phyloP scores from a whole-genome alignment of 2,888 invertebrate species.

The Diarsia mendica region DNA sequence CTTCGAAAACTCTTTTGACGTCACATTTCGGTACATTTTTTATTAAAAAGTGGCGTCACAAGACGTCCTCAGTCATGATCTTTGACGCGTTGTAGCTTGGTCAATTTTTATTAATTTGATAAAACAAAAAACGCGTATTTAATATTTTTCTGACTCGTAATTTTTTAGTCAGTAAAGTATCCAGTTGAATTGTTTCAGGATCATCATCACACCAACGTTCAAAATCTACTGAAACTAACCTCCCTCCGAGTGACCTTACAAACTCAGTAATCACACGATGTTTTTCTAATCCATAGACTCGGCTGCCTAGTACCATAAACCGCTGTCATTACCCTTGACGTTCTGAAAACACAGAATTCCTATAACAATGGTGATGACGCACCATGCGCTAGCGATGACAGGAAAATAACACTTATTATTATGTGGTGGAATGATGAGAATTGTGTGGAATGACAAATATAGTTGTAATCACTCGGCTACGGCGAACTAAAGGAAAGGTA shows the following conservation, averaged over 20 bases:
- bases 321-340: conserved; percentile 61
- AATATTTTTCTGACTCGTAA: no score
- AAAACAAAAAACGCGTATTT: no score
- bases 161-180: no score
- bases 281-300: conserved; percentile 33
- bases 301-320: conserved; percentile 42
- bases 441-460: conserved; percentile 50
- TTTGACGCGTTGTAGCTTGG: no score
- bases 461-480: conserved; percentile 54
- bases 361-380: conserved; percentile 72
- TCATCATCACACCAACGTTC: background rate
- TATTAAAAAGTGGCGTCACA: no score
- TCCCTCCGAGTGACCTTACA: conserved; percentile 1
- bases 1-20: no score
- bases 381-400: conserved; percentile 58
- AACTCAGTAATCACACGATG: conserved; percentile 22
- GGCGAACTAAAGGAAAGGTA: conserved; percentile 50
- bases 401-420: conserved; percentile 69
- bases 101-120: no score
- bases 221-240: conserved; percentile 10
- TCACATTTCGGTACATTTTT: no score
- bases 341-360: conserved; percentile 66
- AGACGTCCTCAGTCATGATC: no score
- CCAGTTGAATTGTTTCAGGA: background rate
- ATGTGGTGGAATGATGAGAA: conserved; percentile 58